Conservation (phyloP, 30 jellyfish, hydroid and myxozoan species). For the Catostylus mosaicus region DNA sequence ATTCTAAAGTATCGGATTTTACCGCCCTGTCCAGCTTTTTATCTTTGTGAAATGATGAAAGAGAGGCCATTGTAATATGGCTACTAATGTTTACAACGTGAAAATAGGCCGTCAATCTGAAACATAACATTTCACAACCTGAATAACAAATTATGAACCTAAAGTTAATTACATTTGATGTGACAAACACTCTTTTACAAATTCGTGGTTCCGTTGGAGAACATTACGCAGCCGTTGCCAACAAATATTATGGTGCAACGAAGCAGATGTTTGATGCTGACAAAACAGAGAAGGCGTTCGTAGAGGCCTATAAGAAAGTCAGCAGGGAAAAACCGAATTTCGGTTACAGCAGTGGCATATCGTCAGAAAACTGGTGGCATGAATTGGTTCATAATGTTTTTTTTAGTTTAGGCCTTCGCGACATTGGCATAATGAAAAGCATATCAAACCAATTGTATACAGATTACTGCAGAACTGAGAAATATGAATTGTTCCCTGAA, state of each 20-base stretch:
- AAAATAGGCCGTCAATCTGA: background rate
- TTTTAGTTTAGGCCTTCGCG: conserved; percentile 57
- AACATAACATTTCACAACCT: background rate
- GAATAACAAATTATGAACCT: conserved; percentile 37
- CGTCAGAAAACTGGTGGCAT: conserved; percentile 68
- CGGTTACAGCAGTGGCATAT: conserved; percentile 36
- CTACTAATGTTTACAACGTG: background rate
- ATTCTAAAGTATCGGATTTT: too few relatives aligned
- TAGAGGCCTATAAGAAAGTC: conserved; percentile 34
- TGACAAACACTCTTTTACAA: conserved; percentile 42
- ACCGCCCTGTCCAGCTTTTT: too few relatives aligned
- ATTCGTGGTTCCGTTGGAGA: conserved; percentile 66
- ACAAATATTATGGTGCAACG: conserved; percentile 61
- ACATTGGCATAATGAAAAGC: conserved; percentile 24
- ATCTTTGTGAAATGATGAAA: background rate
- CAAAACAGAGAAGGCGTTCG: conserved; percentile 23
- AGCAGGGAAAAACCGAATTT: conserved; percentile 36
- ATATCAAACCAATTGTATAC: conserved; percentile 61
- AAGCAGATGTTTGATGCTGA: conserved; percentile 19
- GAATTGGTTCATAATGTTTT: conserved; percentile 57
- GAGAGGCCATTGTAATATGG: background rate
- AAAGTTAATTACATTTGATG: conserved; percentile 59
- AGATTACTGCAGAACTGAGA: conserved; percentile 32
- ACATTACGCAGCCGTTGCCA: conserved; percentile 58
- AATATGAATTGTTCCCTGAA: conserved; percentile 58